phyloP scores from a whole-genome alignment of 1,140 invertebrate species.

The Asbolus verrucosus region DNA sequence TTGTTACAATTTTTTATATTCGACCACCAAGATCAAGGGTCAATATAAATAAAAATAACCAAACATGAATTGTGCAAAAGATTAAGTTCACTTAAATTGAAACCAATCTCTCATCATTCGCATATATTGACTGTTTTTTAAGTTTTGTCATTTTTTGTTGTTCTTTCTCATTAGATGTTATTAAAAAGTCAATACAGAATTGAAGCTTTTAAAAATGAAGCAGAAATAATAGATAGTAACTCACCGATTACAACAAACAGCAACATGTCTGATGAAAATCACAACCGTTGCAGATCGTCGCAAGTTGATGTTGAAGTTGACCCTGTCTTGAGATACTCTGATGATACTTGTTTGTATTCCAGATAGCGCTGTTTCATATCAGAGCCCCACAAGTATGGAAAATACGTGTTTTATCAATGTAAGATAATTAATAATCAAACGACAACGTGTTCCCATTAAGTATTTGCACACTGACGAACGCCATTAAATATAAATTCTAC shows the following conservation, averaged over 20 bases:
- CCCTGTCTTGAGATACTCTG: constrained; percentile 29
- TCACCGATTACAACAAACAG: constrained; percentile 15
- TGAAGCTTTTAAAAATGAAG: too few relatives aligned
- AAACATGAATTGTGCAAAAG: too few relatives aligned
- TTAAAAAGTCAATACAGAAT: too few relatives aligned
- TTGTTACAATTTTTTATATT: neutral
- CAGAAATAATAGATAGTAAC: neutral
- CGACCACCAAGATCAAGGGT: neutral
- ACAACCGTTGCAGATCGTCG: neutral
- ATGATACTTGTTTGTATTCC: constrained; percentile 15
- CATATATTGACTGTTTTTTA: too few relatives aligned
- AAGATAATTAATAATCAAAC: constrained; percentile 32
- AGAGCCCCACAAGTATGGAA: constrained; percentile 14
- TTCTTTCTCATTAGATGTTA: neutral
- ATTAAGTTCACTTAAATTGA: too few relatives aligned
- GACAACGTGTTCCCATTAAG: constrained; percentile 37
- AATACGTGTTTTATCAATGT: constrained; percentile 23
- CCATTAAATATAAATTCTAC: too few relatives aligned
- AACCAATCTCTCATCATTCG: too few relatives aligned
- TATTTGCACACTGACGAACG: too few relatives aligned
- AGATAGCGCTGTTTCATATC: constrained; percentile 1
- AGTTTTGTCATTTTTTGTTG: too few relatives aligned
- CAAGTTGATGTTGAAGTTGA: neutral
- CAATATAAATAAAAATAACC: neutral
- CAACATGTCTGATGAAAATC: constrained; percentile 9